These are phyloP conservation scores for Procambarus clarkii DNA, from an alignment of 1,140 invertebrate genomes.

Conservation along the genomic window DNA sequence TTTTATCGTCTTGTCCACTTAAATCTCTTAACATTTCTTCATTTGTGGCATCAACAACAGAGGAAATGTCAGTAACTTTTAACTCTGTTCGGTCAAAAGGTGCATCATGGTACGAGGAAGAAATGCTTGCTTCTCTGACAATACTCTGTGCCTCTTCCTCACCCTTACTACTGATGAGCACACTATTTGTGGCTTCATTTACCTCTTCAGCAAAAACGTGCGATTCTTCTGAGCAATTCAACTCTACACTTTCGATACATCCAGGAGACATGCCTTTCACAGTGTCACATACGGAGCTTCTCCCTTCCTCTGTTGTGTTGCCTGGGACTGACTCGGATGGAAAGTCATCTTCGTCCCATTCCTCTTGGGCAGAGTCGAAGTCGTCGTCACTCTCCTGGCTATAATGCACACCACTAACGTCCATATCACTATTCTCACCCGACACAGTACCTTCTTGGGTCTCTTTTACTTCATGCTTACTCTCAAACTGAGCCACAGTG, in stretches of 20 bases:
- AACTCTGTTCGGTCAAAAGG: neutral
- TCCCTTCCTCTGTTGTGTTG: neutral
- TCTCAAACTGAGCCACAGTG: neutral
- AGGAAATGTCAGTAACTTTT: conserved; percentile 7
- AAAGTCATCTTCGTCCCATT: conserved; percentile 48
- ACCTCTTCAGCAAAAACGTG: neutral
- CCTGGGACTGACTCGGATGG: neutral
- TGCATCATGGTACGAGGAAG: conserved; percentile 58
- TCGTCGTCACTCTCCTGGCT: conserved; percentile 60
- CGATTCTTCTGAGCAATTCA: neutral
- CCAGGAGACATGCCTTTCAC: neutral
- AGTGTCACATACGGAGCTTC: neutral
- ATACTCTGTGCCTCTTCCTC: neutral
- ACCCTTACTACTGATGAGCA: neutral
- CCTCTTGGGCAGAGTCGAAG: conserved; percentile 63
- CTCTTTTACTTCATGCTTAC: neutral
- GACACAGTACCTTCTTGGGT: neutral
- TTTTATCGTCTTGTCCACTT: neutral
- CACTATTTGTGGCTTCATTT: neutral
- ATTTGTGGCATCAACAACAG: conserved; percentile 39
- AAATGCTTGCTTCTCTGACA: conserved; percentile 26
- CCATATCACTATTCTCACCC: neutral
- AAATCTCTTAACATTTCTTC: neutral
- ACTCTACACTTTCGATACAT: neutral
- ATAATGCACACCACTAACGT: neutral